A percentile compares a stretch with the other conserved stretches of the same genome.
These are phyloP conservation scores for Cephalopholis sonnerati DNA, from an alignment of 2,113 vertebrate species.

Conservation along the genomic window DNA sequence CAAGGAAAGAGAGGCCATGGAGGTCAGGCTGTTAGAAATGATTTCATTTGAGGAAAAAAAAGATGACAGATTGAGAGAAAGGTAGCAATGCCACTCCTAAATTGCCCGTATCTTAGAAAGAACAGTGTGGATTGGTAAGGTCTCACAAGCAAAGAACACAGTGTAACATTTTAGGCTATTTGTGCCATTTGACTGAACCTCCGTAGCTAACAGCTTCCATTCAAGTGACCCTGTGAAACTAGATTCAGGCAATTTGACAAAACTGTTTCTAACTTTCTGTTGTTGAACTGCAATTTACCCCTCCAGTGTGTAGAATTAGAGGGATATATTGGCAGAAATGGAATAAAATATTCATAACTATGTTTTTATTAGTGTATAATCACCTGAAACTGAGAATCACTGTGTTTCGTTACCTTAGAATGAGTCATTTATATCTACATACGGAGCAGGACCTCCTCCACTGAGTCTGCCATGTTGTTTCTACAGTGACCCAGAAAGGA, in stretches of 20 bases:
- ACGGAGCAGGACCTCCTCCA: no score
- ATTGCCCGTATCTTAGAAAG: neutral
- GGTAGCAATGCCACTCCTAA: neutral
- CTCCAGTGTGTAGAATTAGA: neutral
- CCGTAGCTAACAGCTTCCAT: neutral
- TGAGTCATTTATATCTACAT: no score
- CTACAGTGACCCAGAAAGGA: no score
- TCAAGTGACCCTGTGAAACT: neutral
- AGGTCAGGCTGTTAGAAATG: neutral
- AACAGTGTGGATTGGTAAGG: neutral
- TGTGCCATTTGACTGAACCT: neutral
- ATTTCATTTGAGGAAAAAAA: neutral
- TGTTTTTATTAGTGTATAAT: no score
- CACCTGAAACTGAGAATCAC: no score
- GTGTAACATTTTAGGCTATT: neutral
- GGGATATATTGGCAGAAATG: no score
- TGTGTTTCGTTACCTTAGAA: no score
- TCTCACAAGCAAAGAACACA: neutral
- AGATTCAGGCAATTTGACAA: conserved; percentile 10
- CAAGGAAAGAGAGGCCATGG: neutral
- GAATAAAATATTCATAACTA: no score
- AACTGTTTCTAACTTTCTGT: neutral
- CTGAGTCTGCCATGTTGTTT: no score
- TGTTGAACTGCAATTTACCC: neutral
- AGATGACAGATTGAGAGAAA: neutral